Percentiles rank a stretch among this genome's conserved stretches.
These are phyloP conservation scores for Baccha elongata DNA, from an alignment of 2,888 invertebrate genomes.

Conservation along the genomic window DNA sequence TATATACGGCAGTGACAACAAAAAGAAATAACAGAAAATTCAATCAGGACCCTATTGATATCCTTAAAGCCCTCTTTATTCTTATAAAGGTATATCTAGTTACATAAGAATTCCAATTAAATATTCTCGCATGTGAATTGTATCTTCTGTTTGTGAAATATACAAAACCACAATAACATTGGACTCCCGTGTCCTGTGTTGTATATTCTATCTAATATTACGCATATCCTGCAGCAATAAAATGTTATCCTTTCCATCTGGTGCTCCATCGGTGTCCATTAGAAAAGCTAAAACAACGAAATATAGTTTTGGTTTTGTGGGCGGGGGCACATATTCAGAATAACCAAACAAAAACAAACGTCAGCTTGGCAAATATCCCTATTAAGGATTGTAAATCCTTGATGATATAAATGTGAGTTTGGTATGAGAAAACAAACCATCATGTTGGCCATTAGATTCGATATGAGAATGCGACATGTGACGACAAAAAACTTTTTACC, in stretches of 20 bases:
- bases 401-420: conserved; percentile 70
- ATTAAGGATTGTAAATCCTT: conserved; percentile 73
- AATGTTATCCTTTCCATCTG: conserved; percentile 69
- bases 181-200: conserved; percentile 24
- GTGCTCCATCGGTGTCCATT: conserved; percentile 68
- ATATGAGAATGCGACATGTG: conserved; percentile 73
- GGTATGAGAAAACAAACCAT: conserved; percentile 60
- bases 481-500: conserved; percentile 39
- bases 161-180: conserved; percentile 50
- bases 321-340: conserved; percentile 1
- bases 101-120: conserved; percentile 62
- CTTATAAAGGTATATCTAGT: background rate
- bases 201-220: conserved; percentile 29
- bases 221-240: conserved; percentile 70
- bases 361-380: conserved; percentile 72
- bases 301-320: too few species aligned
- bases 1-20: conserved; percentile 37
- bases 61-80: background rate
- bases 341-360: conserved; percentile 69
- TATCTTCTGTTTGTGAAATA: conserved; percentile 18
- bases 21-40: conserved; percentile 41
- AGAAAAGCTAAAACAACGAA: conserved; percentile 61
- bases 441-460: conserved; percentile 70
- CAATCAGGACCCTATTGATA: conserved; percentile 72
- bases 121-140: conserved; percentile 44